These are phyloP conservation scores for Holacanthella duospinosa DNA, from an alignment of 2,888 invertebrate species.

Conservation along the genomic window DNA sequence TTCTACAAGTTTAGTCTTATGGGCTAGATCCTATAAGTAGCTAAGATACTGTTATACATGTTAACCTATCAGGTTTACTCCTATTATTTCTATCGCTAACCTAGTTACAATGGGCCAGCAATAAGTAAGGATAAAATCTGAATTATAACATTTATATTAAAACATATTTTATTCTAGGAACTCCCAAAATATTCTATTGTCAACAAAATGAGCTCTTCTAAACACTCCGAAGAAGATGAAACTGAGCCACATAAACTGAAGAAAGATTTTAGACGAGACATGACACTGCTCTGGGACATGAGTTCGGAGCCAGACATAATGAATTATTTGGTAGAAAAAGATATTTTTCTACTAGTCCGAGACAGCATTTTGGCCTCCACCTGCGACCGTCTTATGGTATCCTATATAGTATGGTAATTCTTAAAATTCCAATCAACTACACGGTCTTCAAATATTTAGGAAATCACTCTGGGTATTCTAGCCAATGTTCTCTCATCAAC, in stretches of 20 bases:
- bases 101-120: too few relatives aligned
- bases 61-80: too few relatives aligned
- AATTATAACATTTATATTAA: neutral
- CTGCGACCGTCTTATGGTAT: conserved; percentile 51
- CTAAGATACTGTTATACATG: too few relatives aligned
- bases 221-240: conserved; percentile 10
- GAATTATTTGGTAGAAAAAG: conserved; percentile 54
- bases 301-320: conserved; percentile 67
- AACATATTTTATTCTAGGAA: conserved; percentile 13
- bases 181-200: conserved; percentile 17
- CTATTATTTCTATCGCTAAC: too few relatives aligned
- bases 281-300: conserved; percentile 77
- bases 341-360: conserved; percentile 55
- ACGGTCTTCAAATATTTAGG: too few relatives aligned
- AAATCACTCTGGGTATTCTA: conserved; percentile 72
- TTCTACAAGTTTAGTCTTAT: too few relatives aligned
- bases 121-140: neutral
- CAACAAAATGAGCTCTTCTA: too few relatives aligned
- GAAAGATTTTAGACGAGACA: conserved; percentile 53
- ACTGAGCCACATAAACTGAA: conserved; percentile 30
- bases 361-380: conserved; percentile 50
- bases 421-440: too few relatives aligned
- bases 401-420: too few relatives aligned
- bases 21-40: too few relatives aligned
- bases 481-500: conserved; percentile 69